Conservation (phyloP, 2,797 vertebrate genomes). For the Leuciscus waleckii region DNA sequence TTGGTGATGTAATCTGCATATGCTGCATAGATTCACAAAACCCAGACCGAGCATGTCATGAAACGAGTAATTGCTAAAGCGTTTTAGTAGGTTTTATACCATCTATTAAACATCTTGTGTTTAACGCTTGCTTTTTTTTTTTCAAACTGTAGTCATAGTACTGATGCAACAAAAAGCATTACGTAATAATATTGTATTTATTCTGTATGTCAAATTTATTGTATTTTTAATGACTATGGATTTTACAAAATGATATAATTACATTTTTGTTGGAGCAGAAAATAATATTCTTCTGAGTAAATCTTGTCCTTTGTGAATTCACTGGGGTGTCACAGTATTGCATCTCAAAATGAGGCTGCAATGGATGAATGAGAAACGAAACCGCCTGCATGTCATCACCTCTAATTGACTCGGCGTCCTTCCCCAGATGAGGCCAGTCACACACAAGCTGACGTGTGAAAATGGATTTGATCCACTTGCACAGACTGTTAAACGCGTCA, state of each 20-base stretch:
- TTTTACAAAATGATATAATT: conserved; percentile 5
- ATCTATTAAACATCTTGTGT: background rate
- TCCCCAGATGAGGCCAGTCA: conserved; percentile 53
- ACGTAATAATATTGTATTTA: background rate
- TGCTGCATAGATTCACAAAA: conserved; percentile 32
- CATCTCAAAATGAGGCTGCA: conserved; percentile 1
- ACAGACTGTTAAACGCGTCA: conserved; percentile 40
- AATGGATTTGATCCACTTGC: conserved; percentile 51
- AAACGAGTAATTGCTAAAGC: background rate
- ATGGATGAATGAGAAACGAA: conserved; percentile 21
- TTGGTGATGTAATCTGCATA: conserved; percentile 45
- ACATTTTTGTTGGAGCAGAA: background rate
- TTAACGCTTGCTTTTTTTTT: background rate
- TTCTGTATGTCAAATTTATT: background rate
- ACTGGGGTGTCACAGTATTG: background rate
- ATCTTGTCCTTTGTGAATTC: background rate
- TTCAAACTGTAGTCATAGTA: background rate
- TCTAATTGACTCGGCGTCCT: conserved; percentile 53
- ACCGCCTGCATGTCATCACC: conserved; percentile 48
- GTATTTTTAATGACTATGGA: background rate
- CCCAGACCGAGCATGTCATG: conserved; percentile 16
- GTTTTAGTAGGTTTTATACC: background rate
- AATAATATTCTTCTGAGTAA: conserved; percentile 16
- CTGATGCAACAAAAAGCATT: background rate
- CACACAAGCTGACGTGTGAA: conserved; percentile 47